Base-by-base conservation (phyloP, 2,797 vertebrate genomes). In the Pachyuromys duprasi region DNA sequence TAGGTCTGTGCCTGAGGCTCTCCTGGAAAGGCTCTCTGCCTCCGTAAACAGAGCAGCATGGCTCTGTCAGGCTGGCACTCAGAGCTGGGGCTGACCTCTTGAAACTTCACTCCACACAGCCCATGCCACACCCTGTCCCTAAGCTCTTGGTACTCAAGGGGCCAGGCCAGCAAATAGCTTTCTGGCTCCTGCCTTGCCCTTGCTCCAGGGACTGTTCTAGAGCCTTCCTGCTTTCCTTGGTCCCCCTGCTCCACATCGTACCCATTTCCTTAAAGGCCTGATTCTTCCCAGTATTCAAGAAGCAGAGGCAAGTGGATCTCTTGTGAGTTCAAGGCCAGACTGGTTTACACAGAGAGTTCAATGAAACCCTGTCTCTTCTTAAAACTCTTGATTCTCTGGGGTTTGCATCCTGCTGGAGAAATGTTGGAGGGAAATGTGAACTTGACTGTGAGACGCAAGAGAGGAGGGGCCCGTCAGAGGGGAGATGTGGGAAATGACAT, bases 401-500 rank as follows among this genome's bases (percentile, higher is more conserved):
- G 22, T n/a, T 36, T 70, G 49, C 9, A 26, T 42, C 33, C 28
- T 78, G 57, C 6, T 36, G 55, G 72, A 45, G 33, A 76, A 63
- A 57, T 55, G 69, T 31, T 14, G 42, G 53, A 36, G 63, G 17
- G 80, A 70, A 45, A 1, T 39, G 55, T 57, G 55, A 57, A 15
- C 55, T 57, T 57, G 55, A 57, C 17, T 8, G 45, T 17, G 89
- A 42, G 80, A n/a, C 8, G 36, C 26, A 18, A 57, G 55, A 57
- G 55, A 57, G 55, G 17, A 57, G 55, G 55, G 17, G 17, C 17
- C 14, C 17, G 55, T 57, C 55, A 57, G 14, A 57, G 55, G 55
- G 2, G 18, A 13, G 9, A 14, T 0, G 1, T 4, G 53, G 69
- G 31, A 42, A 28, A 4, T 8, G 1, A 39, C 17, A 20, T 13